Percentiles rank a stretch among this genome's conserved stretches.
Conservation (phyloP, 2,888 invertebrate genomes). For the Agrotis segetum region DNA sequence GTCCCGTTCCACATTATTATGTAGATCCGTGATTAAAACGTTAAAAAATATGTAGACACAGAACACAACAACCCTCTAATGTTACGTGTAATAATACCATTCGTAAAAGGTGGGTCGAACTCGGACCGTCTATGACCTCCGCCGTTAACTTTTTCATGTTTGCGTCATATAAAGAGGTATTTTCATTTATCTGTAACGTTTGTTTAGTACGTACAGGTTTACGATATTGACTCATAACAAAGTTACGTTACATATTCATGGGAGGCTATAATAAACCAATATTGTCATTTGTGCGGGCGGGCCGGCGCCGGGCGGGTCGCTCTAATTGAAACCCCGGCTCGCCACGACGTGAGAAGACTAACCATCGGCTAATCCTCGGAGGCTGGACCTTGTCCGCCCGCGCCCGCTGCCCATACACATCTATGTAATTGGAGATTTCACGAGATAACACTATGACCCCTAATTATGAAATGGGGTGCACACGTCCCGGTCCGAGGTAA, state of each 20-base stretch:
- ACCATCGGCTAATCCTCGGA: constrained; percentile 83
- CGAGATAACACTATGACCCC: constrained; percentile 88
- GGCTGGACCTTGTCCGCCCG: constrained; percentile 69
- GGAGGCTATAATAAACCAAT: constrained; percentile 82
- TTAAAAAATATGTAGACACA: constrained; percentile 87
- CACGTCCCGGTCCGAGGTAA: constrained; percentile 65
- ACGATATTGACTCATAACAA: constrained; percentile 67
- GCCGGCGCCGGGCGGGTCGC: constrained; percentile 68
- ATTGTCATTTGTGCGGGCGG: constrained; percentile 78
- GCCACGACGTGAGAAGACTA: constrained; percentile 88
- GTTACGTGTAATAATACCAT: constrained; percentile 69
- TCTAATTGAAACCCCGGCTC: constrained; percentile 86
- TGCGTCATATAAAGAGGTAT: constrained; percentile 43
- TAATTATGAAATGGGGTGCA: constrained; percentile 80
- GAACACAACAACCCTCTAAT: constrained; percentile 81
- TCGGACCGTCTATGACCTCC: constrained; percentile 54
- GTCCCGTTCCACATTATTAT: constrained; percentile 87
- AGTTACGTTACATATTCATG: constrained; percentile 78
- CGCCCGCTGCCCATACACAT: constrained; percentile 73
- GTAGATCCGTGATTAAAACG: constrained; percentile 89
- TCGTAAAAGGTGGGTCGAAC: constrained; percentile 62
- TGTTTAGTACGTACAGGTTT: constrained; percentile 54
- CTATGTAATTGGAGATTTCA: constrained; percentile 88
- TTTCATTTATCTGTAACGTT: constrained; percentile 54
- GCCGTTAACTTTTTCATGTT: constrained; percentile 59